Evolutionary conservation across 2,797 vertebrate genomes (phyloP), one percentile per base, ranked within the genome.

Genomic region (Bufotes viridis): DNA sequence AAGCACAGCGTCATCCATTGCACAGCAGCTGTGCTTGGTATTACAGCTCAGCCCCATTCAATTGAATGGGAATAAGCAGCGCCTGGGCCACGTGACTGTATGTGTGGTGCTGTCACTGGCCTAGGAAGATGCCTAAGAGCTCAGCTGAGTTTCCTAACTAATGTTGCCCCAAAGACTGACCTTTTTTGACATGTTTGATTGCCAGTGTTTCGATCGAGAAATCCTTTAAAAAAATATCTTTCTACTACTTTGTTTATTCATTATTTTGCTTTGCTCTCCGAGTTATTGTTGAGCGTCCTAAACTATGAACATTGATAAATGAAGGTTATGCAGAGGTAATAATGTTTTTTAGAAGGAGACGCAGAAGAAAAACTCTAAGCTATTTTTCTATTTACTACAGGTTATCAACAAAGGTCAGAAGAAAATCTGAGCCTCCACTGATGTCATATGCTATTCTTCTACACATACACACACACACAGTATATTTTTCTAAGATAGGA

Each of bases 321-420:
- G 81, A 65, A 26, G 34, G n/a, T 34, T 78, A 29, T 55, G 26
- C 72, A 57, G 22, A 53, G 76, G 80, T 60, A 57, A 60, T 61
- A 78, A 51, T 76, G 58, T n/a, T 81, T 34, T 18, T 51, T 78
- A 24, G 42, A 69, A 34, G 8, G 58, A 69, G 53, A 79, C 70
- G 26, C 58, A 58, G 63, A 67, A 57, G 22, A 76, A 87, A 83
- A 63, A 58, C 51, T 76, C 49, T 65, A 87, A 69, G 49, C 65
- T 22, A 78, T 87, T 86, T 81, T 55, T 42, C 29, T 72, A 42
- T 72, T 72, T 20, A 72, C 49, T 81, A 11, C 57, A 49, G 29
- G 20, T 74, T 80, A 74, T 81, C 65, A 81, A 53, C 22, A 74
- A 72, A 72, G 29, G 69, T 72, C 69, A 72, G 10, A 14, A 53